A percentile compares a stretch with the other conserved stretches of the same genome.
Conservation (phyloP, 1,140 invertebrate species). For the Euschistus heros region DNA sequence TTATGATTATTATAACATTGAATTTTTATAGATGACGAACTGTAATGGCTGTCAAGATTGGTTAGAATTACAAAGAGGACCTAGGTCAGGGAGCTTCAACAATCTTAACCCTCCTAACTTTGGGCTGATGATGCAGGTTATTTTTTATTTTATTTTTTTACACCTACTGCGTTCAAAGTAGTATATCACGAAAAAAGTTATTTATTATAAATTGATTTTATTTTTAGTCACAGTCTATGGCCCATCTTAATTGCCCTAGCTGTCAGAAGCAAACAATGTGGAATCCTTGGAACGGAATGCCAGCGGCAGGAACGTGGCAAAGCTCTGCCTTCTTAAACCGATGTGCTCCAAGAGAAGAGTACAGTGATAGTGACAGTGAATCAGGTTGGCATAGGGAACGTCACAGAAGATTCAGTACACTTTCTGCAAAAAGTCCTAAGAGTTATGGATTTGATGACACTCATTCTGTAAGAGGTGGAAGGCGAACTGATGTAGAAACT, state of each 20-base stretch:
- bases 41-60: conserved; percentile 12
- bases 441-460: background rate
- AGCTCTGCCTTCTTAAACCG: conserved; percentile 12
- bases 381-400: background rate
- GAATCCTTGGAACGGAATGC: conserved; percentile 11
- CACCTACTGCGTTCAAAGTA: background rate
- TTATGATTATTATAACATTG: too few relatives aligned
- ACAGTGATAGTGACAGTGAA: conserved; percentile 7
- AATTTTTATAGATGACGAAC: background rate
- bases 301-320: conserved; percentile 2
- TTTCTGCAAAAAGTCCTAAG: background rate
- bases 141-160: background rate
- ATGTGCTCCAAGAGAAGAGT: background rate
- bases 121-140: conserved; percentile 3
- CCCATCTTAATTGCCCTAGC: conserved; percentile 48
- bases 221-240: conserved; percentile 56
- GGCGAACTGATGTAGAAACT: conserved; percentile 17
- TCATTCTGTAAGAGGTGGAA: conserved; percentile 1
- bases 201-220: background rate
- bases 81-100: conserved; percentile 11
- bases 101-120: background rate
- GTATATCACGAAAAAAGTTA: too few relatives aligned
- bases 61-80: conserved; percentile 11
- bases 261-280: conserved; percentile 39
- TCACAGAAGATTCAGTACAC: background rate